Evolutionary conservation across 2,888 invertebrate genomes (phyloP).

Genomic region (Dynastes tityus): DNA sequence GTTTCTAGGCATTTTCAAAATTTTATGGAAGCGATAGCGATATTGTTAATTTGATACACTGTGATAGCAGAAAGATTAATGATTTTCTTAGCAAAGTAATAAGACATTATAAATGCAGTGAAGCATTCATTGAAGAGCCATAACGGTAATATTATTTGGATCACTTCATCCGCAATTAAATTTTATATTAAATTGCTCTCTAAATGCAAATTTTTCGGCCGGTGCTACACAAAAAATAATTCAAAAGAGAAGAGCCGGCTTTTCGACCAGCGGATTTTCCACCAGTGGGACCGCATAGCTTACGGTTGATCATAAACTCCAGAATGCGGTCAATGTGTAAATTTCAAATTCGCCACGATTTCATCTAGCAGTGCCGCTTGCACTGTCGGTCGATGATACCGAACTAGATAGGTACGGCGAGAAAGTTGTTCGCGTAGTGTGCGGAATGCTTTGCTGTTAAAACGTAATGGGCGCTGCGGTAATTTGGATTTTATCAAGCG

Average conservation of each 20-base stretch:
- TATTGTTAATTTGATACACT: too few species aligned
- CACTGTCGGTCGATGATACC: not conserved
- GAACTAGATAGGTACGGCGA: constrained; percentile 29
- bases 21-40: too few species aligned
- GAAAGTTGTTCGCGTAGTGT: constrained; percentile 36
- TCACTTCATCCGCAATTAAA: not conserved
- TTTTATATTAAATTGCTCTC: constrained; percentile 9
- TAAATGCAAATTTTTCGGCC: constrained; percentile 9
- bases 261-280: constrained; percentile 17
- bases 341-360: constrained; percentile 45
- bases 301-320: constrained; percentile 28
- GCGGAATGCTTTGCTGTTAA: constrained; percentile 50
- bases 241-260: constrained; percentile 14
- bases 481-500: constrained; percentile 57
- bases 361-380: constrained; percentile 29
- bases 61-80: too few species aligned
- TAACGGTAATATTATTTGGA: too few species aligned
- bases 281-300: not conserved
- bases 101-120: too few species aligned
- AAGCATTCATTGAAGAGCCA: too few species aligned
- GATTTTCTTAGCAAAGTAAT: too few species aligned
- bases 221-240: constrained; percentile 14
- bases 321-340: constrained; percentile 38
- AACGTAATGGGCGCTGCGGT: constrained; percentile 53
- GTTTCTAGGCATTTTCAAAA: too few species aligned